Conservation (phyloP, 2,113 vertebrate species). For the Vulpes lagopus region DNA sequence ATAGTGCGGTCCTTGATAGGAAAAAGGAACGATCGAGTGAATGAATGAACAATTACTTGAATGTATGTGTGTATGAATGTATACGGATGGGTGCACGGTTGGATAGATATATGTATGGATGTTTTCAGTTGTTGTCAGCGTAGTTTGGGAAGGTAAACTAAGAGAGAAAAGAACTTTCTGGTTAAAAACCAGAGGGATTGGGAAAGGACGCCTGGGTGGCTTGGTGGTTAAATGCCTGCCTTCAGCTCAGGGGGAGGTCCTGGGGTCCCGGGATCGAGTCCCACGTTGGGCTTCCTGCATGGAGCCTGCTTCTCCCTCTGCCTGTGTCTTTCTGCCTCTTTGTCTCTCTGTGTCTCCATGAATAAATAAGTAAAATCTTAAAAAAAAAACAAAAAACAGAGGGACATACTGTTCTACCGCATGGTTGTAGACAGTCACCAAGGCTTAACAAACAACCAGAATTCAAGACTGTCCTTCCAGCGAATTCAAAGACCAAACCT, state of each 20-base stretch:
- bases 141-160: constrained; percentile 26
- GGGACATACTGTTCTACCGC: background rate
- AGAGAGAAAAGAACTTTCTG: background rate
- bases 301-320: too few species aligned
- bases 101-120: background rate
- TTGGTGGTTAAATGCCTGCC: too few species aligned
- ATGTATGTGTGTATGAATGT: background rate
- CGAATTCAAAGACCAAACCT: background rate
- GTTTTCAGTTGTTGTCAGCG: background rate
- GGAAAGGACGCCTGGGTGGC: too few species aligned
- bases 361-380: too few species aligned
- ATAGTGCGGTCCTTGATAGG: background rate
- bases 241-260: too few species aligned
- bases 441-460: background rate
- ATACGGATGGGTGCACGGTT: background rate
- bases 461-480: background rate
- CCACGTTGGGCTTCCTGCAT: too few species aligned
- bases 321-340: too few species aligned
- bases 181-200: background rate
- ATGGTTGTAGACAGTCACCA: background rate
- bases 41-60: background rate
- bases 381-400: background rate
- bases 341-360: too few species aligned
- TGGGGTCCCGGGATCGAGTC: too few species aligned
- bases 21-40: background rate